Evolutionary conservation across 1,140 invertebrate genomes (phyloP), one percentile per base, ranked within the genome.

Genomic region (Anoplophora glabripennis): DNA sequence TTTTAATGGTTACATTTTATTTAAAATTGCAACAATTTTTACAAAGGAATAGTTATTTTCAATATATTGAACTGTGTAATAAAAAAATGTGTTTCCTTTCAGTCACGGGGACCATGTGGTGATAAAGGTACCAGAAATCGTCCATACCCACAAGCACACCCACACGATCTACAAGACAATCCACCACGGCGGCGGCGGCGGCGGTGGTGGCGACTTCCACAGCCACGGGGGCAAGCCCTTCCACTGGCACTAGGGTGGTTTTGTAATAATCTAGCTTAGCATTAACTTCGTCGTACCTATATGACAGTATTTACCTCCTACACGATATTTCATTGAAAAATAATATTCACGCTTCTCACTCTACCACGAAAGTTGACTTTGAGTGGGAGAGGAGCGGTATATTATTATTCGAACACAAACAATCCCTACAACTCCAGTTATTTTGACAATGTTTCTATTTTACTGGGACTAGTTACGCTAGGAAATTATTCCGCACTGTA

Each of bases 121-220:
- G 0, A 83, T 85, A 40, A 81, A 84, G 64, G 79, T 86, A 15
- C 83, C 83, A 3, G 81, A 81, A 55, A 80, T 79, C 53, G 77
- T 84, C 57, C 85, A 85, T 72, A 83, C 81, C 59, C 77, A 84
- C 45, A 85, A 84, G 59, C 84, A 86, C 61, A 83, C 81, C 0
- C 84, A 85, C 66, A 85, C 83, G 0, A 77, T 86, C 8, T 84
- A 81, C 66, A 85, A 84, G 64, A 80, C 84, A 1, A 76, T 85
- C n/a, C 80, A 83, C 21, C 79, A 82, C 42, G 35, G 52, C 35
- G 36, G 60, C 38, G 74, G 80, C 14, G 61, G 72, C 52, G 59
- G 64, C 9, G 51, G 21, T 28, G 21, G 46, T 33, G 61, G 41
- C 9, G 57, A 51, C 17, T 14, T 38, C 40, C 61, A 63, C 21